A percentile compares a stretch with the other conserved stretches of the same genome.
phyloP scores from a whole-genome alignment of 2,797 vertebrate genomes.

The Acanthurus tractus region DNA sequence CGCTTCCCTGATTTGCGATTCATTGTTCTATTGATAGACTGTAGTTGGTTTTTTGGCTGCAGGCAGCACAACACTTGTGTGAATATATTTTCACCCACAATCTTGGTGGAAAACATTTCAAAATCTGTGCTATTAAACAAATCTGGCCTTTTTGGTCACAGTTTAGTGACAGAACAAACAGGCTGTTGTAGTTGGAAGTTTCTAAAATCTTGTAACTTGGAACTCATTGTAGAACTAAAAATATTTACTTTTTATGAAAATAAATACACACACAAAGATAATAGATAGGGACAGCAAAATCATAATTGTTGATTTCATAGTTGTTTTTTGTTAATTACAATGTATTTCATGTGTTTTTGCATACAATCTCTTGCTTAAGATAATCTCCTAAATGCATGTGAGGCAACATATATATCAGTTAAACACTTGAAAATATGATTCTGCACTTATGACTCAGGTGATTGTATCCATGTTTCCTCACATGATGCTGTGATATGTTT shows the following conservation, averaged over 20 bases:
- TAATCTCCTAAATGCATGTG: not conserved
- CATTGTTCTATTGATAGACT: constrained; percentile 24
- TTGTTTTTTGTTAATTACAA: not conserved
- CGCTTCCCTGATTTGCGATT: constrained; percentile 22
- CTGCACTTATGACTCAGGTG: not conserved
- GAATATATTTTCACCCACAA: not conserved
- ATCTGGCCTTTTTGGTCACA: constrained; percentile 17
- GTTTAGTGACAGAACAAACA: constrained; percentile 1
- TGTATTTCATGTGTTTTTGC: not conserved
- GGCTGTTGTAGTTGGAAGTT: not conserved
- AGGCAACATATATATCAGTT: not conserved
- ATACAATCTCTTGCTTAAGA: not conserved
- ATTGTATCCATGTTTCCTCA: not conserved
- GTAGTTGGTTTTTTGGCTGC: constrained; percentile 6
- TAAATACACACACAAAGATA: too few species aligned
- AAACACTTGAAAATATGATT: not conserved
- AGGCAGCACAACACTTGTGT: constrained; percentile 16
- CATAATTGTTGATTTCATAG: not conserved
- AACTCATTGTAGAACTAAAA: not conserved
- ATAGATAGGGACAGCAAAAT: not conserved
- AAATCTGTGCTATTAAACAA: constrained; percentile 1
- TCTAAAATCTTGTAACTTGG: not conserved
- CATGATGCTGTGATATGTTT: not conserved
- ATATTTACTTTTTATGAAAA: not conserved
- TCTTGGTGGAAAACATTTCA: constrained; percentile 1